A percentile compares a stretch with the other conserved stretches of the same genome.
phyloP scores from a whole-genome alignment of 2,797 vertebrate genomes.

The Paedocypris micromegethes region DNA sequence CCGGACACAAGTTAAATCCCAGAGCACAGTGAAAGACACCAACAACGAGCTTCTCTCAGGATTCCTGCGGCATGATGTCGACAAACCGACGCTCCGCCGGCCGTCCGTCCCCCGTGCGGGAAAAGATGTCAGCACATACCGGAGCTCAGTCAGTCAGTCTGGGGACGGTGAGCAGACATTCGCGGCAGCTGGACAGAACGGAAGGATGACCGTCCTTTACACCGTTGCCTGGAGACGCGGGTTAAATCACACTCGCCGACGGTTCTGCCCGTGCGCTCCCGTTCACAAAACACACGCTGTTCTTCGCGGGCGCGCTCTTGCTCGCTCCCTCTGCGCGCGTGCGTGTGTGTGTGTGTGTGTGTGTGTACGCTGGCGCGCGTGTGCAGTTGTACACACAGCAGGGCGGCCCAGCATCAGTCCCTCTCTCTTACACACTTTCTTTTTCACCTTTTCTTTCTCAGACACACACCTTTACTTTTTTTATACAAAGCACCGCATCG shows the following conservation, averaged over 20 bases:
- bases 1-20: constrained; percentile 57
- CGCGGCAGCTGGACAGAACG: constrained; percentile 32
- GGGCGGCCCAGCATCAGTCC: constrained; percentile 32
- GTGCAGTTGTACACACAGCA: constrained; percentile 21
- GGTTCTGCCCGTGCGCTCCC: constrained; percentile 14
- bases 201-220: constrained; percentile 30
- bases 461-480: not conserved
- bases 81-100: constrained; percentile 24
- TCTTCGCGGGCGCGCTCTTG: not conserved
- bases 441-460: constrained; percentile 29
- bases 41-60: constrained; percentile 35
- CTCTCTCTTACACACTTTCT: constrained; percentile 15
- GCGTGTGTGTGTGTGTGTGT: not conserved
- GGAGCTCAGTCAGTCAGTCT: constrained; percentile 11
- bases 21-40: constrained; percentile 51
- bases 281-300: constrained; percentile 21
- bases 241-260: constrained; percentile 38
- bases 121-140: constrained; percentile 35
- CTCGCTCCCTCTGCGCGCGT: not conserved
- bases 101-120: constrained; percentile 10
- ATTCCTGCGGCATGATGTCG: constrained; percentile 34
- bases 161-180: constrained; percentile 15
- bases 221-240: constrained; percentile 47
- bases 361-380: not conserved
- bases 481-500: too few relatives aligned